Percentiles rank a stretch among this genome's conserved stretches.
These are phyloP conservation scores for Lytechinus variegatus DNA, from an alignment of 35 echinoderm and acorn worm genomes.

Conservation along the genomic window DNA sequence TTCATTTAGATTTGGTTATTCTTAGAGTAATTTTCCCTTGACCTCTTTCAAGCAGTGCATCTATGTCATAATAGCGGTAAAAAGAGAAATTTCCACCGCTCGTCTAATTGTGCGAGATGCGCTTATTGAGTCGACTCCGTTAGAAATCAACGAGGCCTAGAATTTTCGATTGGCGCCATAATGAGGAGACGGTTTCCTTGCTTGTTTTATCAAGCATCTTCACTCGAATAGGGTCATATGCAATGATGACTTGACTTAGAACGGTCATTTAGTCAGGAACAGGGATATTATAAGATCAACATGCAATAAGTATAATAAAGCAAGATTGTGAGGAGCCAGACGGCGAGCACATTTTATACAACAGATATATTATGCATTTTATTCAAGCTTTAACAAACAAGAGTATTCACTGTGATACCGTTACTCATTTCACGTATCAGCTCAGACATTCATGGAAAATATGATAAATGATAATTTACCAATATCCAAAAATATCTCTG, in stretches of 20 bases:
- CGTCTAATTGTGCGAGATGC: background rate
- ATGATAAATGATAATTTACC: no score
- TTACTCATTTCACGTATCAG: no score
- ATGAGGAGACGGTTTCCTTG: background rate
- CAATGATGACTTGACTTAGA: background rate
- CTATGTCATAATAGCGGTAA: background rate
- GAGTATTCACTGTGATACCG: background rate
- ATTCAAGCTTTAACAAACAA: background rate
- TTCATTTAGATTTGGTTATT: background rate
- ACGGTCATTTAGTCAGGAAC: background rate
- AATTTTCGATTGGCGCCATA: constrained; percentile 9
- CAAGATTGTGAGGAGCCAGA: background rate
- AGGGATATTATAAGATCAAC: background rate
- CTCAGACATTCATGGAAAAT: no score
- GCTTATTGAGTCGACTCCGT: background rate
- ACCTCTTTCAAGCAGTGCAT: background rate
- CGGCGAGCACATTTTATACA: background rate
- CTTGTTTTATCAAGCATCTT: background rate
- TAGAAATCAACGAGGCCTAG: background rate
- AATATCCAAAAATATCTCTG: no score
- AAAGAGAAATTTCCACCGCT: background rate
- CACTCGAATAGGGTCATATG: background rate
- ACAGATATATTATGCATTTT: background rate
- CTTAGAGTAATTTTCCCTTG: background rate
- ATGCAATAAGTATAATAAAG: background rate